Conservation (phyloP, 2,888 invertebrate genomes). For the Ophonus ardosiacus region DNA sequence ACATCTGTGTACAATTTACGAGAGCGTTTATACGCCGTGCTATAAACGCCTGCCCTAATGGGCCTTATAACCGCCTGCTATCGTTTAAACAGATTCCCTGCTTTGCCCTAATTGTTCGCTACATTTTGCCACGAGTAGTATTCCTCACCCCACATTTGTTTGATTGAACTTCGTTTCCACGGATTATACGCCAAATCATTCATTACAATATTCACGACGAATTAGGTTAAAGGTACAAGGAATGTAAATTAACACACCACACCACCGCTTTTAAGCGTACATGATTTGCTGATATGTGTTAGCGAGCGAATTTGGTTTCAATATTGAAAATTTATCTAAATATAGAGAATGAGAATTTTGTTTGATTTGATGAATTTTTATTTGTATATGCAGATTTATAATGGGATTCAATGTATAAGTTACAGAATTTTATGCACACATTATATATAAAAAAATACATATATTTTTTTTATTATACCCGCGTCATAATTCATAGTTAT, state of each 20-base stretch:
- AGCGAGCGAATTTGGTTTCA: not conserved
- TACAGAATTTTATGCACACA: too few relatives aligned
- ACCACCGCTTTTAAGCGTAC: too few relatives aligned
- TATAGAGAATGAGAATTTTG: too few relatives aligned
- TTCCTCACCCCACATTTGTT: not conserved
- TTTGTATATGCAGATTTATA: too few relatives aligned
- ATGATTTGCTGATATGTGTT: not conserved
- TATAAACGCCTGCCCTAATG: constrained; percentile 7
- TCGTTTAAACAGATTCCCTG: not conserved
- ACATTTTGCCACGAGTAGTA: not conserved
- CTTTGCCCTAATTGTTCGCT: not conserved
- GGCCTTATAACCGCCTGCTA: constrained; percentile 8
- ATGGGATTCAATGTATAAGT: too few relatives aligned
- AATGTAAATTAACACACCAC: too few relatives aligned
- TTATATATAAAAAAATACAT: too few relatives aligned
- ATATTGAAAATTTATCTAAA: too few relatives aligned
- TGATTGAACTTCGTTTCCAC: not conserved
- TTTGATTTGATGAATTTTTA: too few relatives aligned
- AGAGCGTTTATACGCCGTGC: not conserved
- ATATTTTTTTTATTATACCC: too few relatives aligned
- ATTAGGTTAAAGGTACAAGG: not conserved
- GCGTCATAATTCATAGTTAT: too few relatives aligned
- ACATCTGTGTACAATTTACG: constrained; percentile 23
- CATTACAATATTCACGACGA: not conserved
- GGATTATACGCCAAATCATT: not conserved